Evolutionary conservation across 2,797 vertebrate genomes (phyloP).

Genomic region (Typhlichthys eigenmanni): DNA sequence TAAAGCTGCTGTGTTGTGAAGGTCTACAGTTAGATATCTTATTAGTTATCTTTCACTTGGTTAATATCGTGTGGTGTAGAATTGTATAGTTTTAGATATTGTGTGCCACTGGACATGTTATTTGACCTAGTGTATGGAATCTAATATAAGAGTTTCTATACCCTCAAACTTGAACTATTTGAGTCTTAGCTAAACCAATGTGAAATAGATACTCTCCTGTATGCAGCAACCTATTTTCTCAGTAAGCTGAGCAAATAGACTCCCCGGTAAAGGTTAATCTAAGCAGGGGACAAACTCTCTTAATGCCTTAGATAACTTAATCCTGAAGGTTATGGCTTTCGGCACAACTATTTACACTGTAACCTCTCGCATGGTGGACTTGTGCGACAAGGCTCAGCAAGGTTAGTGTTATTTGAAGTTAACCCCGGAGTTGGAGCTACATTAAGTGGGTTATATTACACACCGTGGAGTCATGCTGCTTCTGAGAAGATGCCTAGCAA

Average conservation of each 20-base stretch:
- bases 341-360: constrained; percentile 50
- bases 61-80: background rate
- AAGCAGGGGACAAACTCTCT: constrained; percentile 52
- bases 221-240: constrained; percentile 32
- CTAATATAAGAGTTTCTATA: background rate
- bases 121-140: background rate
- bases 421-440: constrained; percentile 30
- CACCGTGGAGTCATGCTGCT: constrained; percentile 25
- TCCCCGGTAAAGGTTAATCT: constrained; percentile 44
- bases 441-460: constrained; percentile 47
- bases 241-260: constrained; percentile 3
- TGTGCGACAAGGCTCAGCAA: constrained; percentile 46
- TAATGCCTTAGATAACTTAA: constrained; percentile 66
- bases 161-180: background rate
- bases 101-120: background rate
- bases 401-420: constrained; percentile 41
- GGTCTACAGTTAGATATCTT: constrained; percentile 29
- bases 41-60: constrained; percentile 18
- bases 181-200: background rate
- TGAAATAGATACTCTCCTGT: constrained; percentile 17
- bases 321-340: constrained; percentile 64
- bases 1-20: background rate
- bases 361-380: constrained; percentile 53
- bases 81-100: background rate
- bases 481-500: constrained; percentile 25